Conservation (phyloP, 2,113 vertebrate species). For the Paradoxurus hermaphroditus region DNA sequence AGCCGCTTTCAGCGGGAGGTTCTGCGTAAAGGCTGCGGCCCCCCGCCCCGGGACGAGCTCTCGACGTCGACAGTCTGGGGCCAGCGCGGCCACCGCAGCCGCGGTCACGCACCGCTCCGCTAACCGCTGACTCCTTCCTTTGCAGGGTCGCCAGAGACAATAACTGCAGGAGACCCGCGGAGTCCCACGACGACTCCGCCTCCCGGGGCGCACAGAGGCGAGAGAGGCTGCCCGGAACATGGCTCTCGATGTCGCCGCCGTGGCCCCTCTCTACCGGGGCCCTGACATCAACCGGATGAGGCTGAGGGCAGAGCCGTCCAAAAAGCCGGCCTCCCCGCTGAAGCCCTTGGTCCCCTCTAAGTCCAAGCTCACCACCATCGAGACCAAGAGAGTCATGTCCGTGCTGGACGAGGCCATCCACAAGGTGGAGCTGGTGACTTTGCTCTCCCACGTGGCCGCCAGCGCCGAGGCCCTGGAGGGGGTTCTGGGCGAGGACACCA, state of each 20-base stretch:
- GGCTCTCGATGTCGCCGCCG: background rate
- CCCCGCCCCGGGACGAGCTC: background rate
- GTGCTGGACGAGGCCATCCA: slow-evolving; percentile 84
- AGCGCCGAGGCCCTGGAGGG: background rate
- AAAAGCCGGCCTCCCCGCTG: background rate
- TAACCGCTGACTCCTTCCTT: background rate
- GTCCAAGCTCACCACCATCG: slow-evolving; percentile 78
- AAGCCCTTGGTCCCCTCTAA: slow-evolving; percentile 37
- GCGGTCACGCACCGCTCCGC: rapidly evolving
- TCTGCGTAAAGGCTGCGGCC: background rate
- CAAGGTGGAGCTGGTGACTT: slow-evolving; percentile 78
- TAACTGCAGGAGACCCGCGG: background rate
- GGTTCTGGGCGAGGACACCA: slow-evolving; percentile 65
- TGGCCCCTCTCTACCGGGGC: background rate
- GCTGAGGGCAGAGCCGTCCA: background rate
- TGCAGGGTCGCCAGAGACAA: background rate
- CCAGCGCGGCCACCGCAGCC: background rate
- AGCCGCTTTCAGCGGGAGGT: background rate
- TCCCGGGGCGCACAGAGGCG: rapidly evolving
- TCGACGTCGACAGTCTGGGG: rapidly evolving
- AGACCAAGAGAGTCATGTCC: slow-evolving; percentile 80
- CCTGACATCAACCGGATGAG: background rate
- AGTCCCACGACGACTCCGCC: background rate
- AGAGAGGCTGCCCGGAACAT: background rate
- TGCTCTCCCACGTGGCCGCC: slow-evolving; percentile 65